Conservation (phyloP, 2,888 invertebrate species). For the Crossocerus cetratus region DNA sequence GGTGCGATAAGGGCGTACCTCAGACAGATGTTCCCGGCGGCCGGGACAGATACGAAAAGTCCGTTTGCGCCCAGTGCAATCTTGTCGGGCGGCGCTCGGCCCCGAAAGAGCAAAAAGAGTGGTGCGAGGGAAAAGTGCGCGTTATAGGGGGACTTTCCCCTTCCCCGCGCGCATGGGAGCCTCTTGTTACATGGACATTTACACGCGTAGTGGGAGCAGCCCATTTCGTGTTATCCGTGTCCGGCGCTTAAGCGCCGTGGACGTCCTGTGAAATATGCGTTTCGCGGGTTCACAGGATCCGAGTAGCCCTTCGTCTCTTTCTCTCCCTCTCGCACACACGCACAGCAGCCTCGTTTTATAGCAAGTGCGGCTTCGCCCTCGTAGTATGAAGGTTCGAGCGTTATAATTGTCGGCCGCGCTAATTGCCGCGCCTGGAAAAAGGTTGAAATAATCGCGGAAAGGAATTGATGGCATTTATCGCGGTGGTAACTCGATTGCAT, state of each 20-base stretch:
- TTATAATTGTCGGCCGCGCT: background rate
- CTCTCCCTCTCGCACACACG: background rate
- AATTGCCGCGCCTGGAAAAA: conserved; percentile 3
- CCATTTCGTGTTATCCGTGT: conserved; percentile 60
- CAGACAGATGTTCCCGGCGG: conserved; percentile 49
- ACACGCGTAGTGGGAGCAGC: conserved; percentile 53
- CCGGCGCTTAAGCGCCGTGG: conserved; percentile 17
- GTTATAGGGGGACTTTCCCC: conserved; percentile 3
- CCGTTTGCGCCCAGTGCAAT: conserved; percentile 24
- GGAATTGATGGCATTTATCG: background rate
- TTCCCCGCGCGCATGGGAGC: conserved; percentile 12
- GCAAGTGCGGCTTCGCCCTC: background rate
- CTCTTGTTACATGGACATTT: conserved; percentile 33
- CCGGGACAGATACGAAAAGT: conserved; percentile 46
- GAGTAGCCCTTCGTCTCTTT: background rate
- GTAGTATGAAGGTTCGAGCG: background rate
- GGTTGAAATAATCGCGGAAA: background rate
- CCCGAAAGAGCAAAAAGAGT: background rate
- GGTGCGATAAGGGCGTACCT: conserved; percentile 49
- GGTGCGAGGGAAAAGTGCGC: background rate
- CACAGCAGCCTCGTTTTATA: conserved; percentile 5
- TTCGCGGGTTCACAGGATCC: conserved; percentile 15
- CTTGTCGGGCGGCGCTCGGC: conserved; percentile 3
- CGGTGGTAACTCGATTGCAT: conserved; percentile 32
- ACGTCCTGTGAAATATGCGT: conserved; percentile 17